Evolutionary conservation across 2,888 invertebrate genomes (phyloP), one percentile per base, ranked within the genome.

Genomic region (Leptinotarsa tumamoca): DNA sequence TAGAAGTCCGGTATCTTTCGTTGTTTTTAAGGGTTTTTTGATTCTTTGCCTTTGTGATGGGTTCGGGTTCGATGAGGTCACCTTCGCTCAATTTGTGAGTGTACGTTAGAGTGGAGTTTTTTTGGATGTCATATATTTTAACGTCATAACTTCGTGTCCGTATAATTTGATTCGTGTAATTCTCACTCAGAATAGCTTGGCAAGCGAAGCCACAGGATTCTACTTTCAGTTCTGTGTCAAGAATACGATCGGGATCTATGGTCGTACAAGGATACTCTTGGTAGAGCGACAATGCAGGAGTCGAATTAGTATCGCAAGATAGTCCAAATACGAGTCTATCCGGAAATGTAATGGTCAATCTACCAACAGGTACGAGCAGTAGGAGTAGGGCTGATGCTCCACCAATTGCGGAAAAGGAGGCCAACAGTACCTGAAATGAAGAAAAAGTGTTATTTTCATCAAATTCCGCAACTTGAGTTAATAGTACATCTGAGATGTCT

Each of bases 311-410:
- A 61, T 80, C 80, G 83, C 94, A 94, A 4, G 90, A 88, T 50
- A 92, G 85, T 54, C 92, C 90, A 80, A 94, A 88, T 79, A 93
- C 90, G 18, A 92, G 90, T 67, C 89, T 88, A 4, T 91, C 89
- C 7, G 94, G 94, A 83, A 92, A 93, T 15, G 91, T 91, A 66
- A 93, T 89, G 0, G 91, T 93, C 81, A 93, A 90, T 80, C 94
- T 89, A 23, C 94, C 94, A 7, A 93, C 92, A 0, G 95, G 95
- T 56, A 95, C 94, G 14, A 92, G 88, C 49, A 94, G 89, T 72
- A 95, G 89, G 23, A 94, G 89, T 68, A 95, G 88, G 0, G 94
- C 92, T 5, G 93, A 91, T 5, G 89, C 90, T 7, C 94, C 94
- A 23, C 94, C 94, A 75, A 93, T 85, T 21, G 91, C 90, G 54